Conservation (phyloP, 2,888 invertebrate genomes). For the Pharmacophagus antenor region DNA sequence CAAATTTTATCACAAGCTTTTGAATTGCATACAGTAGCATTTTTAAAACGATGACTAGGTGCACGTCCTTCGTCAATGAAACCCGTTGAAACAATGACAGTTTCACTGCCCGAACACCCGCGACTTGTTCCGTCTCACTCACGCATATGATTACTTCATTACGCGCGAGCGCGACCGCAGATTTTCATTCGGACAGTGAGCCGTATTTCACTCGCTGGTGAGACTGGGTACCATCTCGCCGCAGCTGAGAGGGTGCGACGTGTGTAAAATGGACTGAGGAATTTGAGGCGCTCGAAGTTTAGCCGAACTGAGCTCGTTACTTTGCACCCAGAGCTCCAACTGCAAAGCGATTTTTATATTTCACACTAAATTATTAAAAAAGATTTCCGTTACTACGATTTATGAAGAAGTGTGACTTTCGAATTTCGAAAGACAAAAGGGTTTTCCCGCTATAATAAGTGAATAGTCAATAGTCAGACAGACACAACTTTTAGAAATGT, state of each 20-base stretch:
- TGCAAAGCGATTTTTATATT: constrained; percentile 44
- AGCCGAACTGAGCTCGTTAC: constrained; percentile 74
- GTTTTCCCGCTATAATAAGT: too few species aligned
- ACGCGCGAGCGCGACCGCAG: constrained; percentile 46
- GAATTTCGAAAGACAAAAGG: too few species aligned
- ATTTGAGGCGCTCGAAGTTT: constrained; percentile 55
- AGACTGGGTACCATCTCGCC: constrained; percentile 58
- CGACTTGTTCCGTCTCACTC: constrained; percentile 44
- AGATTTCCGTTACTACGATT: too few species aligned
- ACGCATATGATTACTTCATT: constrained; percentile 35
- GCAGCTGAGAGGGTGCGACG: constrained; percentile 50
- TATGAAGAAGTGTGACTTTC: too few species aligned
- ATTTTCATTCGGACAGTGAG: constrained; percentile 55
- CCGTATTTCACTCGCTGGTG: constrained; percentile 52
- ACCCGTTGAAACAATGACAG: constrained; percentile 12
- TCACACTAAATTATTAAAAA: neutral
- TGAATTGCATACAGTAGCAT: constrained; percentile 17
- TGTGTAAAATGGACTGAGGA: constrained; percentile 44
- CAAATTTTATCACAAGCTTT: constrained; percentile 26
- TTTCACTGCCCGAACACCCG: constrained; percentile 32
- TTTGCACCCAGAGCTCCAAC: constrained; percentile 77
- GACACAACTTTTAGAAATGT: too few species aligned
- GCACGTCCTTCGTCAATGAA: constrained; percentile 14
- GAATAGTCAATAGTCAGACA: too few species aligned
- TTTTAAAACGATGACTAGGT: constrained; percentile 3